These are phyloP conservation scores for Mellilla xanthometata DNA, from an alignment of 2,888 invertebrate genomes.

Conservation along the genomic window DNA sequence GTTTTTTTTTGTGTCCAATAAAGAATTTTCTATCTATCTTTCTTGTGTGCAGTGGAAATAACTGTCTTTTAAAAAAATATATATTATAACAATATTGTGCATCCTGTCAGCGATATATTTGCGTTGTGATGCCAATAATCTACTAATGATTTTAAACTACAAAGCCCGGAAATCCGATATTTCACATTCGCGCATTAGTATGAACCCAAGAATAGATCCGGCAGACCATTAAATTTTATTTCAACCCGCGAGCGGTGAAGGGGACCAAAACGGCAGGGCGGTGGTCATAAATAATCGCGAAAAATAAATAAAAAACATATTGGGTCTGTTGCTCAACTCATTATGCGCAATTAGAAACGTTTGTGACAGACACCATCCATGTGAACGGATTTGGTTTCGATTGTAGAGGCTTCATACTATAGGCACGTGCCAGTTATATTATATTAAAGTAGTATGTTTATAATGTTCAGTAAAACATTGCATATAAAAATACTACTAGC, in stretches of 20 bases:
- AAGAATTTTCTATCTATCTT: too few species aligned
- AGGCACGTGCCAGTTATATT: constrained; percentile 45
- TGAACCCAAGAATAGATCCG: constrained; percentile 53
- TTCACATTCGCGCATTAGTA: constrained; percentile 56
- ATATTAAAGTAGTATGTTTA: not conserved
- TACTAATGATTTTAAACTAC: constrained; percentile 41
- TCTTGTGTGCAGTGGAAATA: too few species aligned
- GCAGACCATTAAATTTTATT: constrained; percentile 79
- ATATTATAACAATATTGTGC: too few species aligned
- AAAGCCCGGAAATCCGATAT: constrained; percentile 75
- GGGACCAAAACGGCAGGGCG: constrained; percentile 66
- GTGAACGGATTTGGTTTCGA: constrained; percentile 70
- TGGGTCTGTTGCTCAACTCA: constrained; percentile 74
- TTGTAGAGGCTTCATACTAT: constrained; percentile 35
- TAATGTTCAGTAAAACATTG: too few species aligned
- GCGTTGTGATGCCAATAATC: constrained; percentile 26
- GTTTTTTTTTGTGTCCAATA: too few species aligned
- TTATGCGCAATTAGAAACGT: constrained; percentile 82
- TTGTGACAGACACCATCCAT: constrained; percentile 75
- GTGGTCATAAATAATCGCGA: constrained; percentile 72
- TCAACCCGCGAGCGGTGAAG: constrained; percentile 61
- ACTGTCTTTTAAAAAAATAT: too few species aligned
- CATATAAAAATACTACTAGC: too few species aligned
- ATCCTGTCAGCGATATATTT: too few species aligned
- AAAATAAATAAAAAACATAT: constrained; percentile 66